A percentile compares a stretch with the other conserved stretches of the same genome.
Evolutionary conservation across 1,140 invertebrate genomes (phyloP).

Genomic region (Zaprionus tsacasi): DNA sequence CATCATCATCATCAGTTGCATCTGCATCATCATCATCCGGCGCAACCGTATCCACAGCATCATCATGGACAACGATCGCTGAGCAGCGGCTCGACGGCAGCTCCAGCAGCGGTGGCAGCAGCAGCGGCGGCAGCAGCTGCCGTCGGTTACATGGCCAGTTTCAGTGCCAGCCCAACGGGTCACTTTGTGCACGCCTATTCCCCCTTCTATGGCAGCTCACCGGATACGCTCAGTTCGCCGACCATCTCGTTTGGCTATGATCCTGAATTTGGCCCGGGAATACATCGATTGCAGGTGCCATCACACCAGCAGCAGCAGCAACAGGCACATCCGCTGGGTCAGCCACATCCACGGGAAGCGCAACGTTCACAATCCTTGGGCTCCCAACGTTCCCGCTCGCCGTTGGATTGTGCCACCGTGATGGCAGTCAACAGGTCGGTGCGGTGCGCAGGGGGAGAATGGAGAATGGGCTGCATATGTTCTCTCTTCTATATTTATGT

Average conservation of each 20-base stretch:
- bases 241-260: conserved; percentile 69
- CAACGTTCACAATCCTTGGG: background rate
- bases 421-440: conserved; percentile 73
- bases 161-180: conserved; percentile 74
- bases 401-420: conserved; percentile 67
- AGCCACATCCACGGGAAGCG: background rate
- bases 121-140: conserved; percentile 27
- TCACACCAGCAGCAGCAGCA: conserved; percentile 34
- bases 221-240: conserved; percentile 48
- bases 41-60: background rate
- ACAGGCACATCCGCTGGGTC: conserved; percentile 22
- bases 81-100: conserved; percentile 27
- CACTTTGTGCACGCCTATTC: conserved; percentile 63
- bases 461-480: background rate
- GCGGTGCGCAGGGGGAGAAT: background rate
- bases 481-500: background rate
- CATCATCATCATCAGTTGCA: conserved; percentile 27
- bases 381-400: conserved; percentile 33
- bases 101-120: conserved; percentile 14
- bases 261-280: conserved; percentile 55
- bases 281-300: conserved; percentile 63
- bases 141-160: conserved; percentile 44
- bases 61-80: conserved; percentile 30
- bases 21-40: conserved; percentile 11
- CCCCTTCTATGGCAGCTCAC: conserved; percentile 75